Evolutionary conservation across 2,113 vertebrate species (phyloP).

Genomic region (Corythornis madagascariensis): DNA sequence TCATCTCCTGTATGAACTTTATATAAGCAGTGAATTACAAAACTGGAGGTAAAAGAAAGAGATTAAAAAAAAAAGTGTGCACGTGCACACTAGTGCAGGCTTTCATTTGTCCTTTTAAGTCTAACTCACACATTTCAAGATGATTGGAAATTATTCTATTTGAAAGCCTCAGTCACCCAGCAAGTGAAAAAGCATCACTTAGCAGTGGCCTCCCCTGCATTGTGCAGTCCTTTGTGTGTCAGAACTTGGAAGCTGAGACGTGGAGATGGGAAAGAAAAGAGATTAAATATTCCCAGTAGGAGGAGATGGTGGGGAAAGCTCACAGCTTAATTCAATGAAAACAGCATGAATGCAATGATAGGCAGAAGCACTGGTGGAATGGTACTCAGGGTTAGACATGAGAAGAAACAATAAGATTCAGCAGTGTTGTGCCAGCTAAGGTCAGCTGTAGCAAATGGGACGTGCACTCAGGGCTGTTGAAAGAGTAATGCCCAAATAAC

Average conservation of each 20-base stretch:
- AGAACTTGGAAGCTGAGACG: not conserved
- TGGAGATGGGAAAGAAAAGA: not conserved
- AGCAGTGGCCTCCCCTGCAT: not conserved
- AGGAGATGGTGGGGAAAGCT: not conserved
- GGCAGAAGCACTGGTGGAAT: not conserved
- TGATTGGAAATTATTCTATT: not conserved
- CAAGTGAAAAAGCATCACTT: not conserved
- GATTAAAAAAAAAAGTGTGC: not conserved
- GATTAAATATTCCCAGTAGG: not conserved
- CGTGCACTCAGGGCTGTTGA: not conserved
- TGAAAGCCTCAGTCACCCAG: not conserved
- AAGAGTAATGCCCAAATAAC: not conserved
- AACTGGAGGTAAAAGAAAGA: not conserved
- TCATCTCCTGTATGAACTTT: not conserved
- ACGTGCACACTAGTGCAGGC: not conserved
- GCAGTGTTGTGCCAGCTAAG: not conserved
- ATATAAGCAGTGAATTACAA: not conserved
- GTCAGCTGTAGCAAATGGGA: not conserved
- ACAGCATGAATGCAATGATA: not conserved
- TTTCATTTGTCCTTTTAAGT: not conserved
- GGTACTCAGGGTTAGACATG: not conserved
- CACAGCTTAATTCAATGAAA: not conserved
- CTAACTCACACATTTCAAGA: not conserved
- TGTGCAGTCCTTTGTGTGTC: rapidly evolving
- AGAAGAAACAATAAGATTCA: not conserved